Evolutionary conservation across 2,113 vertebrate species (phyloP), one percentile per base, ranked within the genome.

Genomic region (Myiozetetes cayanensis): DNA sequence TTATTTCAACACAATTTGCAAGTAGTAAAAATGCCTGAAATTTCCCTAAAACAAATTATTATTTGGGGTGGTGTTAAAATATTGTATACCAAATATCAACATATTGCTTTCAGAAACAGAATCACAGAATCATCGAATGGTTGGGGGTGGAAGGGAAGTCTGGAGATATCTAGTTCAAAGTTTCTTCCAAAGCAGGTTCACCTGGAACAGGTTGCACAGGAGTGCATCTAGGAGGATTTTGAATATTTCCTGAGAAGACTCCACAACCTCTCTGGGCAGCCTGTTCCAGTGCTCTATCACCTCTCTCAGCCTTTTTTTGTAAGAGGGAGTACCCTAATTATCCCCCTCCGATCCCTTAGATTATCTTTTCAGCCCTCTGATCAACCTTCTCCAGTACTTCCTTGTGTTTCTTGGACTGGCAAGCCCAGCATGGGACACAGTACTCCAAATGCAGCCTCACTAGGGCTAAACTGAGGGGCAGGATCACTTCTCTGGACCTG

Each of bases 351-450:
- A 14, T 31, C 5, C 11, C 12, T 12, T 53, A 41, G n/a, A 39
- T 22, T 24, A 47, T 47, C 7, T 61, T 39, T 39, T 24, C 9
- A 55, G 20, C 7, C 9, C 49, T 75, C 52, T 39, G 20, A 14
- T 62, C 39, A 83, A 41, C 30, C 9, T 20, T 53, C 16, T 46
- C 44, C 20, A 30, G 23, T 61, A 22, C 16, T 47, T 74, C 15
- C 12, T 59, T 61, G 10, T n/a, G 15, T 30, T 14, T 46, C 61
- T n/a, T 31, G 11, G 24, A 22, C 30, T 47, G 2, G 12, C 11
- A 21, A 62, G 16, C 1, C 2, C 0, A 47, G 21, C 8, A 2
- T 4, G 22, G 55, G n/a, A 15, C 21, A 31, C 14, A 68, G 53
- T 49, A 41, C 11, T 35, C 14, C 41, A 31, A 25, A 15, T 15